Evolutionary conservation across 1,140 invertebrate genomes (phyloP), one percentile per base, ranked within the genome.

Genomic region (Cydia pomonella): DNA sequence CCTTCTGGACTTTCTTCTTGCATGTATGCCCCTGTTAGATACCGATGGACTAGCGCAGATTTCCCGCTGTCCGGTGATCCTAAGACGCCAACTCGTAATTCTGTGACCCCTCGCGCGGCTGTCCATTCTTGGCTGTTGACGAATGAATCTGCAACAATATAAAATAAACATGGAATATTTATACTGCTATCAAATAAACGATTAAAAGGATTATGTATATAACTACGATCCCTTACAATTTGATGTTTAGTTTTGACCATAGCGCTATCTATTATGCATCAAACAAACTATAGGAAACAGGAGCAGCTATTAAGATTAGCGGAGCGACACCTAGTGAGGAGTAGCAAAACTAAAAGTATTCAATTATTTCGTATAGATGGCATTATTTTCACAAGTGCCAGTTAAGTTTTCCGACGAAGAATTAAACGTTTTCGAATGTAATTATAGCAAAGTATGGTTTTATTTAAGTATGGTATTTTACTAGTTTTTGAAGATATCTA

Each of bases 41-140:
- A 99, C 62, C 99, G 95, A 93, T 99, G 99, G 62, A 99, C 98
- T 78, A 99, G 94, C 9, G 98, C 98, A 6, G 98, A 99, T 94
- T 99, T 99, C 16, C 99, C 98, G 63, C 98, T 99, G 84, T 97
- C 97, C 23, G 98, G 94, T 10, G 97, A 98, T 12, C 99, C 99
- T 33, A 99, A 95, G 73, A 99, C 98, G 9, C 99, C 99, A 78
- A 99, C 93, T 77, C 98, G 95, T 72, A 99, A 92, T 91, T 99
- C 98, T 66, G 98, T 97, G n/a, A 99, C 98, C 59, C 96, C 95
- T 79, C 98, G 95, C 50, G 97, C 97, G 72, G 99, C 93, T 0
- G 99, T 99, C 99, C 99, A 99, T 96, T 99, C 99, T 95, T 99
- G 99, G 90, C 98, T 99, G 93, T 99, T 99, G 27, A 99, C 98